Conservation (phyloP, 2,888 invertebrate genomes). For the Lithophane leautieri region DNA sequence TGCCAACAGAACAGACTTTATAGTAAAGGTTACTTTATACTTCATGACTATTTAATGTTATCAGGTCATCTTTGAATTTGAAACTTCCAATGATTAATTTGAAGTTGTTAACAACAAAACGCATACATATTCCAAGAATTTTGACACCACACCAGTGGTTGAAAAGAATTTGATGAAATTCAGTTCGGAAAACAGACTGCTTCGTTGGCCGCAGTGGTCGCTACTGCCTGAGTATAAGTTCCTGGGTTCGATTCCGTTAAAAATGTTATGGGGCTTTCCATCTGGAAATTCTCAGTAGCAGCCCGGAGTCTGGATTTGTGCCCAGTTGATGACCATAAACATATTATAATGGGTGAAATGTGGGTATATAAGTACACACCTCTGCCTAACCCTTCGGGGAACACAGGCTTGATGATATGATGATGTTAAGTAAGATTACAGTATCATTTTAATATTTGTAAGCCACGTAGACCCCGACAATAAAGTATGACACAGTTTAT, state of each 20-base stretch:
- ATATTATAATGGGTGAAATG: background rate
- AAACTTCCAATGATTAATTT: background rate
- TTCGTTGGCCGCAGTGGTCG: background rate
- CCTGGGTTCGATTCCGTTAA: background rate
- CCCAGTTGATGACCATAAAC: too few species aligned
- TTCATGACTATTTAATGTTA: constrained; percentile 14
- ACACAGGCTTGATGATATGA: background rate
- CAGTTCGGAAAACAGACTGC: background rate
- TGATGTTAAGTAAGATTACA: background rate
- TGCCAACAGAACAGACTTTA: constrained; percentile 48
- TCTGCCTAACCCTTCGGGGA: background rate
- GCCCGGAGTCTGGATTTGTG: background rate
- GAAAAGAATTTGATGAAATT: background rate
- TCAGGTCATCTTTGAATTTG: constrained; percentile 18
- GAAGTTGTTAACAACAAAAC: background rate
- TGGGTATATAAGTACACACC: background rate
- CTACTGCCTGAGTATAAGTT: background rate
- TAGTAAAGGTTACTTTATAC: constrained; percentile 70
- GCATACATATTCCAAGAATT: background rate
- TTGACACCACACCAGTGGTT: background rate
- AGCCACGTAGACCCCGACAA: background rate
- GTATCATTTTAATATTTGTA: background rate
- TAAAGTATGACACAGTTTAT: background rate
- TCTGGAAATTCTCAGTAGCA: background rate
- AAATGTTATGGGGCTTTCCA: background rate